Evolutionary conservation across 1,140 invertebrate species (phyloP), one percentile per base, ranked within the genome.

Genomic region (Probaryconus sp.): DNA sequence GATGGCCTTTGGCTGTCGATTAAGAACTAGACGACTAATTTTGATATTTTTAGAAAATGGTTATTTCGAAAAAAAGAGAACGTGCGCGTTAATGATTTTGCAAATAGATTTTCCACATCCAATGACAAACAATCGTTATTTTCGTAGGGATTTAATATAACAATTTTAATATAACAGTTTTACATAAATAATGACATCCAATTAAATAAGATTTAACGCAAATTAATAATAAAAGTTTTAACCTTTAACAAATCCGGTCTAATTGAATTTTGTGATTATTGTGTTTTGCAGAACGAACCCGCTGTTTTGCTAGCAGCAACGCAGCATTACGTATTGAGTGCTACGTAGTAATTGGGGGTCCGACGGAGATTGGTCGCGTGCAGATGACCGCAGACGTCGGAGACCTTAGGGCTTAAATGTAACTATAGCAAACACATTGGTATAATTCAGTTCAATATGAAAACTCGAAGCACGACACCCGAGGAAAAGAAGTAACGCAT

Each of bases 351-450:
- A 76, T 76, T 71, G 73, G 53, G 50, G 60, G 48, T 67, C 61
- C 56, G 50, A 70, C 47, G 28, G 33, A 61, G 61, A 61, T 67
- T 60, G 65, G 67, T 76, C 73, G 73, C 73, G 73, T 75, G 72
- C 58, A 75, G 58, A 69, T 75, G 64, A 64, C 64, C 58, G 35
- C 64, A 75, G 72, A 75, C 72, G 72, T 68, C 72, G 72, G 72
- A 42, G 63, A 64, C 64, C 72, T 75, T 51, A 64, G 72, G 64
- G 58, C 63, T 64, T 58, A 37, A 68, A 67, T 43, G 21, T 56
- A 73, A 73, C 60, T 65, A 67, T 73, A 67, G 61, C 69, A 50
- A 72, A 61, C 51, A 61, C 42, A 63, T 5, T 42, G 58, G 18
- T 56, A 60, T 72, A 65, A 64, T 72, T 53, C 33, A 17, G 24